Percentiles rank a stretch among this genome's conserved stretches.
These are phyloP conservation scores for silkworm (Bombyx mori) DNA, from an alignment of 1,140 invertebrate genomes.

Conservation along the genomic window DNA sequence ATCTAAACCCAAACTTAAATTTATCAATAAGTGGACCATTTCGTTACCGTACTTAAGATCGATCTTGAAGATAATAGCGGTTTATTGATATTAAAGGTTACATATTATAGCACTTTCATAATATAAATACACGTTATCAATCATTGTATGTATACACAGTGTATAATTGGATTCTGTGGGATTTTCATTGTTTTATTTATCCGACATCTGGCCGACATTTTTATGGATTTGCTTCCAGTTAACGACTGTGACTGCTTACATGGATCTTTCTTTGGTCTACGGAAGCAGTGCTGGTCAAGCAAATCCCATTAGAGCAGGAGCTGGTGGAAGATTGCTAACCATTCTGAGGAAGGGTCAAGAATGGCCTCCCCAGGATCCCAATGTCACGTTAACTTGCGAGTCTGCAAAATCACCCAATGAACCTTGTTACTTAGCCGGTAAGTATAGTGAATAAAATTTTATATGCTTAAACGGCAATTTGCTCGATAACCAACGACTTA, in stretches of 20 bases:
- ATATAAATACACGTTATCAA: neutral
- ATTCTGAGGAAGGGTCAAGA: slow-evolving; percentile 76
- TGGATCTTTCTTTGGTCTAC: slow-evolving; percentile 90
- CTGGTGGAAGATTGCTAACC: slow-evolving; percentile 76
- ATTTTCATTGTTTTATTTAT: neutral
- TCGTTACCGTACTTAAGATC: too few species aligned
- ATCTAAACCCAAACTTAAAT: too few species aligned
- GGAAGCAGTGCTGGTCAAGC: slow-evolving; percentile 79
- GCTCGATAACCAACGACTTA: too few species aligned
- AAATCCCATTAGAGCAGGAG: slow-evolving; percentile 74
- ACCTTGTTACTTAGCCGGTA: slow-evolving; percentile 80
- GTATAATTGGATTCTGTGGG: neutral
- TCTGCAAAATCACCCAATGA: slow-evolving; percentile 71
- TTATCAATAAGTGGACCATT: too few species aligned
- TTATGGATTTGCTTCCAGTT: slow-evolving; percentile 67
- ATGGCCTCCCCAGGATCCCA: slow-evolving; percentile 78
- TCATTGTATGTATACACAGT: neutral
- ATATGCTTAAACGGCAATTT: too few species aligned
- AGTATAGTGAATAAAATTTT: slow-evolving; percentile 12
- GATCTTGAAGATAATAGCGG: too few species aligned
- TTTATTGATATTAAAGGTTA: too few species aligned
- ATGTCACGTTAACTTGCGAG: slow-evolving; percentile 77
- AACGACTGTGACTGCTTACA: slow-evolving; percentile 84
- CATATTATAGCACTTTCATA: neutral
- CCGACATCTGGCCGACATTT: neutral